These are phyloP conservation scores for Passerina amoena DNA, from an alignment of 2,113 vertebrate genomes.

Conservation along the genomic window DNA sequence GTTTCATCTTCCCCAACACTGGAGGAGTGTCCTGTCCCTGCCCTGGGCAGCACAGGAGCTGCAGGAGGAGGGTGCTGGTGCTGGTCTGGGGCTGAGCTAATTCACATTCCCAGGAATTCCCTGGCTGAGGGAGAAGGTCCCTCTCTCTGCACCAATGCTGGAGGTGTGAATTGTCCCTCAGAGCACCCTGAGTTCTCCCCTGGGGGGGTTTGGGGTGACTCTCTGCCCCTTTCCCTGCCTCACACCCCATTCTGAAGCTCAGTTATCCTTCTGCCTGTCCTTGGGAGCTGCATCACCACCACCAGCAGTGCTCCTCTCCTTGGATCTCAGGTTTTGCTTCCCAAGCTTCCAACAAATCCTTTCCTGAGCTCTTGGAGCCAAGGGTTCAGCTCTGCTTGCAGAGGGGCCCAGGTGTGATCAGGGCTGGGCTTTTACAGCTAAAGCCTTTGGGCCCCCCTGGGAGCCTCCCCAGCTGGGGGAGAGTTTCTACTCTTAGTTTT, in stretches of 20 bases:
- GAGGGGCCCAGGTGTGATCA: background rate
- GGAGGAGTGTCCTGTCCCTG: too few species aligned
- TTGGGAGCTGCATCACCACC: background rate
- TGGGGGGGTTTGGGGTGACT: background rate
- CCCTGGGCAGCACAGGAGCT: too few species aligned
- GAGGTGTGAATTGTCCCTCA: fast-evolving
- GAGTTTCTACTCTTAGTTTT: too few species aligned
- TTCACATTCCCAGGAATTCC: background rate
- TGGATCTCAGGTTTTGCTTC: background rate
- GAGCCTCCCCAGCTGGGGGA: too few species aligned
- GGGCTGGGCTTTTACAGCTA: background rate
- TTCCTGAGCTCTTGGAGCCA: background rate
- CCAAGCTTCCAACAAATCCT: background rate
- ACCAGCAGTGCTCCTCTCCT: background rate
- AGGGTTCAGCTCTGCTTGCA: background rate
- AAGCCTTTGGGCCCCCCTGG: too few species aligned
- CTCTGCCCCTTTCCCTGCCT: background rate
- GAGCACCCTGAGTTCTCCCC: background rate
- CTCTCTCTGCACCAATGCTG: fast-evolving
- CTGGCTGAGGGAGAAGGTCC: background rate
- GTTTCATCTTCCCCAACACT: too few species aligned
- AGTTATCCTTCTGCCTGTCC: background rate
- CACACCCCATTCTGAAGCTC: fast-evolving
- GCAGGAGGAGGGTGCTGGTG: fast-evolving
- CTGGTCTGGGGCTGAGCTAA: background rate